Evolutionary conservation across 2,888 invertebrate genomes (phyloP), one percentile per base, ranked within the genome.

Genomic region (Drosophila prostipennis): DNA sequence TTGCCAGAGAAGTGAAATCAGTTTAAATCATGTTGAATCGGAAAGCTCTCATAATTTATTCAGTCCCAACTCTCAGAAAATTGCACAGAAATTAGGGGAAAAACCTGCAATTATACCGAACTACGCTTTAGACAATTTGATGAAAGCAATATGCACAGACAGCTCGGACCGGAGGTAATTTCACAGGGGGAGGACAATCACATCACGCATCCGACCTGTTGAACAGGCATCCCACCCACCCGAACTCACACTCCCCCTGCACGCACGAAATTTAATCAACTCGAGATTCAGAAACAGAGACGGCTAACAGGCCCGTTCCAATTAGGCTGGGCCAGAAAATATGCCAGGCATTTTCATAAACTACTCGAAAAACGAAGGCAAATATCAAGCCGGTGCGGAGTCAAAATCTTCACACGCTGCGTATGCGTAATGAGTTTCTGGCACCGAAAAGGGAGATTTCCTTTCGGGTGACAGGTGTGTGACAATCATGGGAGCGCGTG

Each of bases 231-330:
- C 7, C 23, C 10, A 8, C n/a, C 14, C 34, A 29, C 23, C 48
- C 6, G 19, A 16, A 34, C 16, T 7, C 34, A 26, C n/a, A 6
- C 42, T 23, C 7, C 16, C 48, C 6, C 3, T 16, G 37, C 29
- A 40, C 34, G 51, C 40, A 55, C n/a, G 26, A 72, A 74, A 69
- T 73, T 70, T 74, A 86, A 86, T 86, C 81, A 82, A 78, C 54
- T 65, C 45, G 65, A 65, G 67, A 46, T 6, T 43, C 6, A 11
- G 49, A 37, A 37, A 11, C n/a, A 55, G 49, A 64, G 49, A n/a
- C 39, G 19, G 46, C 49, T 65, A 43, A 36, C 46, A 32, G 32
- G 29, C 46, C 32, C 42, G 48, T 56, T 76, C 80, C 74, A 78
- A 74, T 80, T 83, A 81, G 67, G 37, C 39, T 32, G 42, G 23